Percentiles rank a stretch among this genome's conserved stretches.
These are phyloP conservation scores for Phenganax subtilis DNA, from an alignment of 92 coral and sea anemone species.

Conservation along the genomic window DNA sequence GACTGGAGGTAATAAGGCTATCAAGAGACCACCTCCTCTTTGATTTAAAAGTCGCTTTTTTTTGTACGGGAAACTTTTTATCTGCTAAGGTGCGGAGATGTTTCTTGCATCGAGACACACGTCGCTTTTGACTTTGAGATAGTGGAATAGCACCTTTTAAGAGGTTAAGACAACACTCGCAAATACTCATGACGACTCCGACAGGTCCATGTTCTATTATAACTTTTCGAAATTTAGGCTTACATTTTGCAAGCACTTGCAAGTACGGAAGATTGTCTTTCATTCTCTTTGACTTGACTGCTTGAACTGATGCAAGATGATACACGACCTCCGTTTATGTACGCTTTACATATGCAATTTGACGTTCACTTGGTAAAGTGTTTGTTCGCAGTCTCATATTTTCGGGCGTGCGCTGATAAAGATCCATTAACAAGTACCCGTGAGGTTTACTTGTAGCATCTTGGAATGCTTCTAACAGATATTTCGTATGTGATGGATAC, in stretches of 20 bases:
- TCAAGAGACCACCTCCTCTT: background rate
- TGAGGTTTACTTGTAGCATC: no score
- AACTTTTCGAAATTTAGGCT: background rate
- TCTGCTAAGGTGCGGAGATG: conserved; percentile 30
- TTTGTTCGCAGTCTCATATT: no score
- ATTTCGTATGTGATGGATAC: no score
- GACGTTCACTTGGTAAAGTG: no score
- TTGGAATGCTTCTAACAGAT: no score
- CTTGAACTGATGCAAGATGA: background rate
- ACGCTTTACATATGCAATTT: no score
- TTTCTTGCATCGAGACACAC: conserved; percentile 31
- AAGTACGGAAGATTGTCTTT: background rate
- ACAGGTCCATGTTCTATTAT: conserved; percentile 27
- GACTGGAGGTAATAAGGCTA: conserved; percentile 10
- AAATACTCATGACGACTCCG: conserved; percentile 11
- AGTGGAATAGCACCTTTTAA: conserved; percentile 37
- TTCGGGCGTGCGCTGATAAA: no score
- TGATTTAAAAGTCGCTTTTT: conserved; percentile 37
- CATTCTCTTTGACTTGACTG: background rate
- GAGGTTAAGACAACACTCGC: conserved; percentile 10
- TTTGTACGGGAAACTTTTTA: conserved; percentile 43
- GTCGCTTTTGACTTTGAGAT: conserved; percentile 25
- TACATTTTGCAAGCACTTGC: background rate
- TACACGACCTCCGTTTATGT: no score
- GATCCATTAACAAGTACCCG: no score